These are phyloP conservation scores for Vesta saturnalis DNA, from an alignment of 2,888 invertebrate genomes.

Conservation along the genomic window DNA sequence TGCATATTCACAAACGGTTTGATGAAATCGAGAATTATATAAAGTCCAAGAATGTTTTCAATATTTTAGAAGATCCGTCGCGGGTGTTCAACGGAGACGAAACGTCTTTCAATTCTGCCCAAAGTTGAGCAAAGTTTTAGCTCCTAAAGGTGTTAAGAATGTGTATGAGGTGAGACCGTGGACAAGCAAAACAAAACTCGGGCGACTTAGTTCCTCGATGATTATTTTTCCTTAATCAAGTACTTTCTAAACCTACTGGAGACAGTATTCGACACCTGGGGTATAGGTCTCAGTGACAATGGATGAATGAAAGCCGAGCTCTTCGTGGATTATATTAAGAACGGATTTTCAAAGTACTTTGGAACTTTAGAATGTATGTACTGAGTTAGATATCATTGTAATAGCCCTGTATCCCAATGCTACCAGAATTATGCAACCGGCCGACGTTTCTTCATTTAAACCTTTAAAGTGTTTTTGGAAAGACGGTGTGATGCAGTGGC, in stretches of 20 bases:
- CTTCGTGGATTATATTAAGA: constrained; percentile 56
- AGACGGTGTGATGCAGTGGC: background rate
- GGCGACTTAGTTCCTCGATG: constrained; percentile 52
- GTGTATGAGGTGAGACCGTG: constrained; percentile 51
- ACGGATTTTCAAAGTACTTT: constrained; percentile 29
- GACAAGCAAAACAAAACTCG: constrained; percentile 48
- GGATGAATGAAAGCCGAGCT: constrained; percentile 60
- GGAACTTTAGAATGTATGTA: constrained; percentile 42
- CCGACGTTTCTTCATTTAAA: too few relatives aligned
- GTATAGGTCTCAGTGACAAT: constrained; percentile 54
- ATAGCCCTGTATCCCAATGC: too few relatives aligned
- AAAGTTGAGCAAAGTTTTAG: constrained; percentile 47
- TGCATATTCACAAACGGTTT: constrained; percentile 10
- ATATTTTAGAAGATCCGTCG: constrained; percentile 50
- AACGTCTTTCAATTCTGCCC: constrained; percentile 52
- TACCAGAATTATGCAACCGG: too few relatives aligned
- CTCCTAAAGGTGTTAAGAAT: constrained; percentile 41
- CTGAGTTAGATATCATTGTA: too few relatives aligned
- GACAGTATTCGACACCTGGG: constrained; percentile 55
- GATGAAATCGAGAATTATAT: background rate
- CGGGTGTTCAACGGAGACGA: constrained; percentile 54
- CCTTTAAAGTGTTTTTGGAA: too few relatives aligned
- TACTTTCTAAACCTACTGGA: constrained; percentile 52
- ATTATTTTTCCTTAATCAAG: constrained; percentile 54
- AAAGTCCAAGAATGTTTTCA: constrained; percentile 35